Evolutionary conservation across 2,888 invertebrate genomes (phyloP).

Genomic region (Pristionchus japonicus): DNA sequence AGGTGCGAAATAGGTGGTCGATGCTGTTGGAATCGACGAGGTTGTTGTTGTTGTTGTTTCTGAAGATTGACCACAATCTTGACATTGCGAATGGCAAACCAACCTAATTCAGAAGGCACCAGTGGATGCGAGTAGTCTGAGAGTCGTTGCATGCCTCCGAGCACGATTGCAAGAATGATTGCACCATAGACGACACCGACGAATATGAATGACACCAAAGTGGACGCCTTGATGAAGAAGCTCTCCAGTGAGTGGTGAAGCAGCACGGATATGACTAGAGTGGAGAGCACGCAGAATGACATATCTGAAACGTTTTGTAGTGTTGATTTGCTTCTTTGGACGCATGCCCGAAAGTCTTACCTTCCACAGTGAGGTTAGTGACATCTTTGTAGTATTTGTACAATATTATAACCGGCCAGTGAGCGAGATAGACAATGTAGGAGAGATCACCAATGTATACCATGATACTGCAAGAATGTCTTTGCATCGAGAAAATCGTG

Average conservation of each 20-base stretch:
- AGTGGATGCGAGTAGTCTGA: background rate
- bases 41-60: background rate
- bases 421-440: constrained; percentile 23
- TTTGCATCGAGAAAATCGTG: background rate
- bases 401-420: constrained; percentile 36
- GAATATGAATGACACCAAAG: background rate
- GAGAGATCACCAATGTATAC: constrained; percentile 43
- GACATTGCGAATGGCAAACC: too few species aligned
- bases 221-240: constrained; percentile 10
- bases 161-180: background rate
- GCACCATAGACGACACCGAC: background rate
- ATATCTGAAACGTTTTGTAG: too few species aligned
- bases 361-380: background rate
- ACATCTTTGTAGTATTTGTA: constrained; percentile 41
- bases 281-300: background rate
- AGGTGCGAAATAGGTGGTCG: background rate
- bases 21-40: too few species aligned
- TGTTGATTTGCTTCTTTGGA: too few species aligned
- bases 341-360: too few species aligned
- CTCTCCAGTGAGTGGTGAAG: constrained; percentile 26
- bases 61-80: too few species aligned
- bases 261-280: background rate
- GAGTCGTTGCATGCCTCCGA: background rate
- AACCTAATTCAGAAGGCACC: background rate
- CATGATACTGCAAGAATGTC: background rate